Evolutionary conservation across 2,888 invertebrate genomes (phyloP), one percentile per base, ranked within the genome.

Genomic region (Torymus aiolomorphi): DNA sequence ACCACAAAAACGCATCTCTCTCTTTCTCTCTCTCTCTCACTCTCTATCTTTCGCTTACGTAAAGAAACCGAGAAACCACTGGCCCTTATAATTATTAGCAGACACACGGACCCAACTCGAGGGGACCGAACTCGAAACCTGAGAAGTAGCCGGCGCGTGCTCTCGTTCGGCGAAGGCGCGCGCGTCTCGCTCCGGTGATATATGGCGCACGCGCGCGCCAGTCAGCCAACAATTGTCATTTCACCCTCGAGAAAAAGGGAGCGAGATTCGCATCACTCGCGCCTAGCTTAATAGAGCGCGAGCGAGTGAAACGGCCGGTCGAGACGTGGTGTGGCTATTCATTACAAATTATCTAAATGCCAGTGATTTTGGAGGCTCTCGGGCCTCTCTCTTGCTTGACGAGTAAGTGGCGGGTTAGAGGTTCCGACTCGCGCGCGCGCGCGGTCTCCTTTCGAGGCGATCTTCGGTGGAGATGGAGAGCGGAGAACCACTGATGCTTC

Each of bases 301-400:
- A 59, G 67, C 66, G 24, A 56, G 52, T 20, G 24, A 59, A 59
- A 42, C 12, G 69, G 18, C 31, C n/a, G 52, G 13, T 8, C 14
- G 49, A 66, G 24, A 63, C 12, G 51, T 42, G 18, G 84, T 13
- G 87, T 89, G 91, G 91, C 92, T 92, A 92, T 92, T 92, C 92
- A 92, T 92, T 92, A 92, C 91, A 91, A 92, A 92, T 92, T 92
- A 92, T 92, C 91, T 89, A 91, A 91, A 92, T 92, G 92, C 92
- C 92, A 92, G 92, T 92, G 91, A 92, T 92, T 92, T 91, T 87
- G 90, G 88, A 86, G 86, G 87, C 87, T 88, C 88, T 88, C 88
- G 89, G 88, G 88, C 88, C n/a, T n/a, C 52, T 11, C 61, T 61
- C 59, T 24, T 16, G 42, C 59, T 66, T 79, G 73, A 76, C 89